Conservation (phyloP, 2,888 invertebrate genomes). For the Drosophila subsilvestris region DNA sequence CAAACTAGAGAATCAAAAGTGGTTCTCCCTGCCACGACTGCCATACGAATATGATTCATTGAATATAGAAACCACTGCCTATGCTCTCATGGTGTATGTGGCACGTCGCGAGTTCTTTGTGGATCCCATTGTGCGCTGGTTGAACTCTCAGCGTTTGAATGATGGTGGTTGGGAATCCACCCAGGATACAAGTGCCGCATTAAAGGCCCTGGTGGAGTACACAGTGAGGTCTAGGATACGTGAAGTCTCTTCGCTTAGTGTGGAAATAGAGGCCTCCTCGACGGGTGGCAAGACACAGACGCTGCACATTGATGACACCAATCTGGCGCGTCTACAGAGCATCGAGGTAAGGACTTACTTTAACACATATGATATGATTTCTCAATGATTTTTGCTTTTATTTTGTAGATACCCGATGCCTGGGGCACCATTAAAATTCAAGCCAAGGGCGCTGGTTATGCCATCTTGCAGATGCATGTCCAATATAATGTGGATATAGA, state of each 20-base stretch:
- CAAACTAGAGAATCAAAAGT: conserved; percentile 95
- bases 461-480: conserved; percentile 96
- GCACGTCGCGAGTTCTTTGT: conserved; percentile 92
- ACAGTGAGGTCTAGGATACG: conserved; percentile 93
- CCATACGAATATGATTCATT: conserved; percentile 95
- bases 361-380: neutral
- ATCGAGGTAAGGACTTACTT: conserved; percentile 86
- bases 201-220: conserved; percentile 95
- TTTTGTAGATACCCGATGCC: conserved; percentile 91
- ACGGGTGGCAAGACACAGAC: conserved; percentile 88
- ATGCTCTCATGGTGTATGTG: conserved; percentile 94
- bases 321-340: conserved; percentile 91
- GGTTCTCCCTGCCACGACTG: conserved; percentile 93
- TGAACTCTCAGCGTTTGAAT: conserved; percentile 93
- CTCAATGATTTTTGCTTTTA: neutral
- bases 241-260: conserved; percentile 91
- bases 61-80: conserved; percentile 96
- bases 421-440: conserved; percentile 97
- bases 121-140: conserved; percentile 95
- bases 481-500: conserved; percentile 95
- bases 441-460: conserved; percentile 96
- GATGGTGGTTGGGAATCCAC: conserved; percentile 96
- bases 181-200: conserved; percentile 94
- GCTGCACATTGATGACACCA: conserved; percentile 89
- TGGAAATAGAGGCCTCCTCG: conserved; percentile 94